Evolutionary conservation across 2,113 vertebrate genomes (phyloP), one percentile per base, ranked within the genome.

Genomic region (Phrynosoma blainvillii): DNA sequence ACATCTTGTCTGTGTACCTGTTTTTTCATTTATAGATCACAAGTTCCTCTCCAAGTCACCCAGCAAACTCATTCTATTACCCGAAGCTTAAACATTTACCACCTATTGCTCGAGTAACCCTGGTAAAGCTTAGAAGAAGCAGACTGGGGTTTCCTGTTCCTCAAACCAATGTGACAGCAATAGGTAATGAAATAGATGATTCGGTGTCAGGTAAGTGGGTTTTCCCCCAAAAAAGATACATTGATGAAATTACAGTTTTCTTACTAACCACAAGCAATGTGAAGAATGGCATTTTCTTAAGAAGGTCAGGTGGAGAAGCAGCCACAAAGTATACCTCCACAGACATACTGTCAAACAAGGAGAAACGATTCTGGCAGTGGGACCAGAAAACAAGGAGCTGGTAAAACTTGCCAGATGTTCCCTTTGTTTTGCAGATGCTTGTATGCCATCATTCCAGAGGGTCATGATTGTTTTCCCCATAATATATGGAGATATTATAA

Each of bases 61-160:
- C 99, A 0, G 98, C 98, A 80, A 99, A 98, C 91, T 99, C 99
- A 14, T 99, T 99, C 95, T 99, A 96, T 93, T 99, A 99, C 91
- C 99, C 98, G 1, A 97, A 98, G 92, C 96, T 99, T 91, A 99
- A 98, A 95, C 96, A 96, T 87, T 97, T 99, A 68, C 99, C 99
- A 16, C 97, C 99, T 54, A 98, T 99, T 0, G 98, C 98, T 94
- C 98, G 97, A 89, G 97, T 98, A 36, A 97, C 87, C 11, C 92
- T 99, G 87, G 97, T 97, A n/a, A 98, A 97, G 94, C 83, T 98
- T 66, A 98, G 95, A 94, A 98, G 97, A 92, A 98, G 94, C 90
- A 95, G 97, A 36, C 95, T 97, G 90, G 97, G 96, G 82, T 96
- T 98, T 75, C 93, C 95, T 2, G 88, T 95, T 23, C 96, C 97